phyloP scores from a whole-genome alignment of 2,113 vertebrate genomes.

The Mungos mungo region DNA sequence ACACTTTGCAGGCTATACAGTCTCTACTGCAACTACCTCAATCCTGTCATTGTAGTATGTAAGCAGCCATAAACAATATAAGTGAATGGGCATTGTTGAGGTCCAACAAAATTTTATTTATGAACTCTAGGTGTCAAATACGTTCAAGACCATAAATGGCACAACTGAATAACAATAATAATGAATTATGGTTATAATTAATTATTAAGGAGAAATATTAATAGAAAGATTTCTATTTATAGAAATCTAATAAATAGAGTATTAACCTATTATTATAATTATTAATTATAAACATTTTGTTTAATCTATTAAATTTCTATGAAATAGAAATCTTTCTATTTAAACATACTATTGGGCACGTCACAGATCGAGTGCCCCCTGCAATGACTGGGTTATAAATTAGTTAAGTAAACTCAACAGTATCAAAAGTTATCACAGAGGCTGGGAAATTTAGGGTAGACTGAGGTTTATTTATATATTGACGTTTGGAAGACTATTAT shows the following conservation, averaged over 20 bases:
- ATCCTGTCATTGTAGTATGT: not conserved
- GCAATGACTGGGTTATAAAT: not conserved
- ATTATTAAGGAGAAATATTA: not conserved
- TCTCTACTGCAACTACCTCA: not conserved
- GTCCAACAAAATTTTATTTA: conserved; percentile 35
- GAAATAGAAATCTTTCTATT: not conserved
- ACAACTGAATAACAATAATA: not conserved
- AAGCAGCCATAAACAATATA: not conserved
- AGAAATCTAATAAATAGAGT: too few species aligned
- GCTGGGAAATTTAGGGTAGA: not conserved
- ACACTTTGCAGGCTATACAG: not conserved
- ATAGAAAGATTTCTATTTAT: not conserved
- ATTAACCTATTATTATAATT: too few species aligned
- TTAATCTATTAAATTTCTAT: too few species aligned
- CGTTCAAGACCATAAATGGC: not conserved
- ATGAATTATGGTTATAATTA: not conserved
- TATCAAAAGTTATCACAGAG: not conserved
- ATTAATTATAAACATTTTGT: too few species aligned
- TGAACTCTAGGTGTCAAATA: not conserved
- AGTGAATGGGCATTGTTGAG: not conserved
- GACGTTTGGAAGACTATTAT: not conserved
- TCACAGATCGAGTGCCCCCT: not conserved
- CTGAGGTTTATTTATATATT: not conserved
- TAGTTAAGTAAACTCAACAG: not conserved
- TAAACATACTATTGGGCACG: not conserved